phyloP scores from a whole-genome alignment of 2,797 vertebrate species.

The Myiothlypis coronata region DNA sequence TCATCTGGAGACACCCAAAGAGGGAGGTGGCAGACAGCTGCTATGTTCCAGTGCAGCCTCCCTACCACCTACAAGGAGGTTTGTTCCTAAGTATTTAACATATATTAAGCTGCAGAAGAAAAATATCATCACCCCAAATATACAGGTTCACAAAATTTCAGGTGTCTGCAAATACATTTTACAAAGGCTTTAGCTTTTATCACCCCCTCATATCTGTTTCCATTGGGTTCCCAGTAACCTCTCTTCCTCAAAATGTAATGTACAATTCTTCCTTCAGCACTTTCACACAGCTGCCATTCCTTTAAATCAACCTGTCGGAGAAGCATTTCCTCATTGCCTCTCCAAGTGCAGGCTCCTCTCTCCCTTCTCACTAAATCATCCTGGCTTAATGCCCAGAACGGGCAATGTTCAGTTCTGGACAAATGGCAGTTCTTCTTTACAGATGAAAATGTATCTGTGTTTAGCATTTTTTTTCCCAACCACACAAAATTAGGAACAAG shows the following conservation, averaged over 20 bases:
- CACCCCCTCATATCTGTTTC: neutral
- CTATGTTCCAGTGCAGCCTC: neutral
- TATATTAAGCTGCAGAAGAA: neutral
- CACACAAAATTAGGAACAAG: neutral
- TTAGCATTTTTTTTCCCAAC: neutral
- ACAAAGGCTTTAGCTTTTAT: neutral
- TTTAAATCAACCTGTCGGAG: conserved; percentile 31
- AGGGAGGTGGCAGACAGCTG: neutral
- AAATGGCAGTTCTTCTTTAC: neutral
- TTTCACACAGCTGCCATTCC: neutral
- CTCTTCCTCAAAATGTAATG: neutral
- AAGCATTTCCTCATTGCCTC: neutral
- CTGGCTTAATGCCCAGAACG: neutral
- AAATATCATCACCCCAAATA: neutral
- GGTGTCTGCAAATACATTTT: neutral
- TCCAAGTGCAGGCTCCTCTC: neutral
- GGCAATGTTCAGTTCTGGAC: neutral
- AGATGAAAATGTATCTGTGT: neutral
- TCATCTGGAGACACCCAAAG: neutral
- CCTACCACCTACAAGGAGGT: neutral
- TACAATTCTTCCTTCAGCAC: neutral
- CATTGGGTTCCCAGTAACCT: neutral
- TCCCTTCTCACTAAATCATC: neutral
- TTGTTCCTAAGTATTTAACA: neutral
- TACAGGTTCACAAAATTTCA: neutral